Evolutionary conservation across 2,888 invertebrate species (phyloP).

Genomic region (Eurois occulta): DNA sequence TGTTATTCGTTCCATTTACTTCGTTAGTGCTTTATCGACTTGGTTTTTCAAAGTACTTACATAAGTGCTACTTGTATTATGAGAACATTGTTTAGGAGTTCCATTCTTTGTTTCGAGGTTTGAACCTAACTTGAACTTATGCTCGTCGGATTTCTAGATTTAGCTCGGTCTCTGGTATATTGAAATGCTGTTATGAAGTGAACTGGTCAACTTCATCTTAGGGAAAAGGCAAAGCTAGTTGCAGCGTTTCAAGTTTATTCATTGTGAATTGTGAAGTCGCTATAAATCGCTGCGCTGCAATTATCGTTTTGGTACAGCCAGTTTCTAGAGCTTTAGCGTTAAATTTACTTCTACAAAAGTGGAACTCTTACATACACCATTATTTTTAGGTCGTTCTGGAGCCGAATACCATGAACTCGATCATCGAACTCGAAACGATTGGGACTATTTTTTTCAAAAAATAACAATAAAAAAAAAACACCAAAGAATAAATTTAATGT

Average conservation of each 20-base stretch:
- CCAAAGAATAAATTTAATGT: no score
- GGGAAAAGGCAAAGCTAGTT: background rate
- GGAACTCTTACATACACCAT: no score
- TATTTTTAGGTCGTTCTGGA: no score
- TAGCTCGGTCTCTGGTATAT: background rate
- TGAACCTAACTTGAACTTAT: constrained; percentile 11
- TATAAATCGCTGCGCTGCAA: background rate
- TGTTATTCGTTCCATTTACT: constrained; percentile 69
- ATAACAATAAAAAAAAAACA: no score
- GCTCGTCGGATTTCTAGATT: background rate
- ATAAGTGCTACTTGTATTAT: constrained; percentile 35
- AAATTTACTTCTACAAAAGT: background rate
- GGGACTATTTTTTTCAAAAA: no score
- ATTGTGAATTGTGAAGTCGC: background rate
- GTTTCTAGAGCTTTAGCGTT: background rate
- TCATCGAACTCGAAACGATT: no score
- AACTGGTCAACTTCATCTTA: background rate
- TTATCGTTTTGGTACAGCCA: background rate
- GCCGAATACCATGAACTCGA: no score
- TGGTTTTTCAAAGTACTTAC: constrained; percentile 65
- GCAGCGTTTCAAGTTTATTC: background rate
- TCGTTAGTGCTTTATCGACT: constrained; percentile 62
- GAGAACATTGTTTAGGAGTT: constrained; percentile 9
- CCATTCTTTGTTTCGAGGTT: constrained; percentile 6
- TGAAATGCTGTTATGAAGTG: constrained; percentile 5